These are phyloP conservation scores for Drosophila ambigua DNA, from an alignment of 1,140 invertebrate genomes.

Conservation along the genomic window DNA sequence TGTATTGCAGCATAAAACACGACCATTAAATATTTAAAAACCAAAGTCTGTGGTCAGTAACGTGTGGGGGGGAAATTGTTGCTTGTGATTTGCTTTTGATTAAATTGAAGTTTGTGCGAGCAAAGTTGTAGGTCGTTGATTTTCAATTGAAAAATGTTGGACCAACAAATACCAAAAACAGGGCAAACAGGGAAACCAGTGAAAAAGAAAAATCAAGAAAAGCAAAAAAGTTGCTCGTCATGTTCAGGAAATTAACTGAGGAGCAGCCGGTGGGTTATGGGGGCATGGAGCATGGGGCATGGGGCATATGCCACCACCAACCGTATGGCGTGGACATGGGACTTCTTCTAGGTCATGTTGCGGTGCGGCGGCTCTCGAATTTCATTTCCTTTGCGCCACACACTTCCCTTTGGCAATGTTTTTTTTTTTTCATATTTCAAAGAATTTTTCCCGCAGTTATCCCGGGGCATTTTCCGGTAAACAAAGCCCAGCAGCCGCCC, in stretches of 20 bases:
- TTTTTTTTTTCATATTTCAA: slow-evolving; percentile 52
- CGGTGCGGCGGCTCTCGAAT: slow-evolving; percentile 27
- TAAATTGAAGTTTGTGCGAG: slow-evolving; percentile 10
- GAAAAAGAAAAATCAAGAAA: slow-evolving; percentile 27
- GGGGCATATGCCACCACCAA: not conserved
- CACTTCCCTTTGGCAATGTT: slow-evolving; percentile 30
- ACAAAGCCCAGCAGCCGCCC: slow-evolving; percentile 32
- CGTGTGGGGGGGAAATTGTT: not conserved
- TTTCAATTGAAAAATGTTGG: slow-evolving; percentile 33
- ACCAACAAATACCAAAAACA: slow-evolving; percentile 1
- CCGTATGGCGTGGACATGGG: slow-evolving; percentile 13
- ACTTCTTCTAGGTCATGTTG: slow-evolving; percentile 58
- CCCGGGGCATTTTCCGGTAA: slow-evolving; percentile 55
- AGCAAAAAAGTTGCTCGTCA: slow-evolving; percentile 43
- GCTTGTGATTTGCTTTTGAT: not conserved
- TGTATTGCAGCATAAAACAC: slow-evolving; percentile 31
- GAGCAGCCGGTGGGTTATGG: not conserved
- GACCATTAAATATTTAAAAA: slow-evolving; percentile 32
- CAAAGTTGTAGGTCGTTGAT: slow-evolving; percentile 28
- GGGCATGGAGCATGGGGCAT: slow-evolving; percentile 6
- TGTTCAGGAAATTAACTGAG: slow-evolving; percentile 58
- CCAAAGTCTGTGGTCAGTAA: slow-evolving; percentile 9
- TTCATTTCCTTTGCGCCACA: slow-evolving; percentile 63
- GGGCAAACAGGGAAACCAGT: slow-evolving; percentile 8
- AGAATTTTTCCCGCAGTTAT: slow-evolving; percentile 51